phyloP scores from a whole-genome alignment of 2,888 invertebrate species.

The Leptinotarsa tumamoca region DNA sequence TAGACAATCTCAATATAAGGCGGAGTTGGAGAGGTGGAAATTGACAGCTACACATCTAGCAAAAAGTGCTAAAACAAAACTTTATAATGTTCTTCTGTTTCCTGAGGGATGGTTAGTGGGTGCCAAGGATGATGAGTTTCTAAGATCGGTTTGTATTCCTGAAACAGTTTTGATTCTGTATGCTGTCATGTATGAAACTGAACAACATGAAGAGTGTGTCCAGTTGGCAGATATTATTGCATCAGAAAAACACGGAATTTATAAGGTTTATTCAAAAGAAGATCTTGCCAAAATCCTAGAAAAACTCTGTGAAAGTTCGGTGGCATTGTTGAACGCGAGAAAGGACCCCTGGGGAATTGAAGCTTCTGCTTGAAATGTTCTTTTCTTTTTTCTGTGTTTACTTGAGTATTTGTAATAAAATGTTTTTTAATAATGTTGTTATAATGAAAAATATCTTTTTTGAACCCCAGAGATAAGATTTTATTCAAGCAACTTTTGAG shows the following conservation, averaged over 20 bases:
- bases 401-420: slow-evolving; percentile 1
- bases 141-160: slow-evolving; percentile 87
- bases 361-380: slow-evolving; percentile 38
- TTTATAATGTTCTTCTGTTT: slow-evolving; percentile 89
- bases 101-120: slow-evolving; percentile 93
- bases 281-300: slow-evolving; percentile 81
- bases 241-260: slow-evolving; percentile 82
- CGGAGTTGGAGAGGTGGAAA: slow-evolving; percentile 81
- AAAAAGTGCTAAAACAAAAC: slow-evolving; percentile 79
- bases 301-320: slow-evolving; percentile 83
- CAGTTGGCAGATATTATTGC: slow-evolving; percentile 85
- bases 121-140: slow-evolving; percentile 69
- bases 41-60: slow-evolving; percentile 61
- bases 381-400: not conserved
- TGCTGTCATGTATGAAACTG: slow-evolving; percentile 81
- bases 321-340: slow-evolving; percentile 79
- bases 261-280: slow-evolving; percentile 83
- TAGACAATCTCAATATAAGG: slow-evolving; percentile 80
- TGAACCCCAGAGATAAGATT: too few species aligned
- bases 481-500: too few species aligned
- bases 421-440: not conserved
- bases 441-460: too few species aligned
- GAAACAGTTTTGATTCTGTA: slow-evolving; percentile 83
- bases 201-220: slow-evolving; percentile 81
- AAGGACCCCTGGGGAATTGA: slow-evolving; percentile 87